Evolutionary conservation across 1,140 invertebrate genomes (phyloP).

Genomic region (Drosophila sp.): DNA sequence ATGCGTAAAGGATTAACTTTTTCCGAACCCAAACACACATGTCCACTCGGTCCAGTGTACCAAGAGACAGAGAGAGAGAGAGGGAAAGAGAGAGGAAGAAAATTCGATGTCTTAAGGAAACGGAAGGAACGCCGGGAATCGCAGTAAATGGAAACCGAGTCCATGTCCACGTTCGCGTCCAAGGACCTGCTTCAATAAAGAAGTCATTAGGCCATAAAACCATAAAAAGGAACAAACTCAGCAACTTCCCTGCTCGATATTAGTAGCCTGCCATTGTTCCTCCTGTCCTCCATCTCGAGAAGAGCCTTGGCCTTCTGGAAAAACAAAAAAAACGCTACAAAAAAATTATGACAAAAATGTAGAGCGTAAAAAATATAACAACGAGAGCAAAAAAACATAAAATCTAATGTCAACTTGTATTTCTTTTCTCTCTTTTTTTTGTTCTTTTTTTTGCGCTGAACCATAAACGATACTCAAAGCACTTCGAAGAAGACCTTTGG

Average conservation of each 20-base stretch:
- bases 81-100: not conserved
- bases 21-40: conserved; percentile 31
- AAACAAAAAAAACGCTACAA: not conserved
- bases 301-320: conserved; percentile 9
- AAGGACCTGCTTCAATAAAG: conserved; percentile 77
- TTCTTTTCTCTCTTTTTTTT: conserved; percentile 16
- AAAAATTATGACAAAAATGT: conserved; percentile 55
- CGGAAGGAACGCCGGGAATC: conserved; percentile 44
- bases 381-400: conserved; percentile 75
- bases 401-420: conserved; percentile 65
- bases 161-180: conserved; percentile 17
- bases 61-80: too few species aligned
- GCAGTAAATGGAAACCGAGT: conserved; percentile 22
- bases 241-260: conserved; percentile 60
- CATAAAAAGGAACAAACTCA: conserved; percentile 61
- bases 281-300: conserved; percentile 10
- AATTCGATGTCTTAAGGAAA: conserved; percentile 42
- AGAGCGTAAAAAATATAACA: conserved; percentile 81
- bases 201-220: conserved; percentile 74
- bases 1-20: conserved; percentile 70
- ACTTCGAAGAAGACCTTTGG: conserved; percentile 48
- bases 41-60: conserved; percentile 43
- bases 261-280: conserved; percentile 61
- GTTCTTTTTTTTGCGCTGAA: conserved; percentile 40
- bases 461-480: conserved; percentile 42